Base-by-base conservation (phyloP, 1,140 invertebrate species). In the Wiebesia pumilae region DNA sequence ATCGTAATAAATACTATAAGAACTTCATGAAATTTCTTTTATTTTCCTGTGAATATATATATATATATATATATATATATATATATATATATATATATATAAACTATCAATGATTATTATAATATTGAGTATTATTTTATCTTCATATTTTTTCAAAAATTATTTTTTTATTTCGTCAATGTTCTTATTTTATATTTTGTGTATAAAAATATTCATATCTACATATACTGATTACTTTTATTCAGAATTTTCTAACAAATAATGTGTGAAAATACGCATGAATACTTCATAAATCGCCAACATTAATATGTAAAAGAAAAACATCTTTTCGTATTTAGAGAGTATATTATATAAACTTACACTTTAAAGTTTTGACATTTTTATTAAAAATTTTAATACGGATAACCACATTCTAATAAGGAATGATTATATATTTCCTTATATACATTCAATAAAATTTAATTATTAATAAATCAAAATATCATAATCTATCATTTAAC, bases 281-380 rank as follows among this genome's bases (percentile, higher is more conserved):
- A 77, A 77, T 84, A 84, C 24, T 84, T 75, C 43, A 84, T 77
- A 65, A 84, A 77, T 33, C 71, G 4, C 35, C 40, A 65, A 77
- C 71, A 62, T 77, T 84, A 84, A 77, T 77, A 84, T 65, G 82
- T 84, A 84, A 84, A 24, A 77, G 33, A 62, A 78, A 78, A 65
- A 78, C 65, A 65, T 84, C 19, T 65, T 40, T 54, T 84, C 73
- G 30, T 43, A 6, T 51, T n/a, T 30, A 35, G 7, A 75, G 33
- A 78, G 38, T 78, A 65, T 78, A 67, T 78, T 84, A 65, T 38
- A 54, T 43, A 2, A 65, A 40, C 35, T 75, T 62, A 21, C n/a
- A 38, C 40, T 82, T 82, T 71, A 43, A 14, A 82, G 19, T 43
- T 65, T 40, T 51, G 3, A 33, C 4, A 58, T 54, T 47, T 79